Percentiles rank a stretch among this genome's conserved stretches.
phyloP scores from a whole-genome alignment of 2,113 vertebrate species.

The Platichthys stellatus region DNA sequence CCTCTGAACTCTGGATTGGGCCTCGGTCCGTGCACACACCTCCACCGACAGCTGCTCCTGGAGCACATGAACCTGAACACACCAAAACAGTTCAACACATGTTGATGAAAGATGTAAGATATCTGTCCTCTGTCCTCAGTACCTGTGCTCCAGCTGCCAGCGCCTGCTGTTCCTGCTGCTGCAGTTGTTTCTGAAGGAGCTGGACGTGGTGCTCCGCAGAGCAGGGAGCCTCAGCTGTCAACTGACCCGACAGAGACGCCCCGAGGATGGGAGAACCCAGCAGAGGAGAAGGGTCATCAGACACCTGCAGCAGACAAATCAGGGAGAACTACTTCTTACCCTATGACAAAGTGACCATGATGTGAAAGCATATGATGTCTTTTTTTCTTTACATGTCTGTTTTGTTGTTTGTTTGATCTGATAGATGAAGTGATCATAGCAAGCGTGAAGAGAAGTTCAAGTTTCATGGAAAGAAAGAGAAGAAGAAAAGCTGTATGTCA shows the following conservation, averaged over 20 bases:
- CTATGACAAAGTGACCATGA: not conserved
- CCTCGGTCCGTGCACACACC: constrained; percentile 88
- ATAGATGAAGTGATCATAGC: too few relatives aligned
- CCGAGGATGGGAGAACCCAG: constrained; percentile 82
- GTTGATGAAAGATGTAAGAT: not conserved
- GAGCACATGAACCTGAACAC: constrained; percentile 88
- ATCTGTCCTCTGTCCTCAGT: not conserved
- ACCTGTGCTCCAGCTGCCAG: constrained; percentile 94
- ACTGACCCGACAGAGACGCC: constrained; percentile 74
- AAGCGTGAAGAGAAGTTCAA: too few relatives aligned
- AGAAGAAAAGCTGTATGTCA: not conserved
- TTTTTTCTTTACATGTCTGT: not conserved
- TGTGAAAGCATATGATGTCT: not conserved
- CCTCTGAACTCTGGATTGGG: constrained; percentile 92
- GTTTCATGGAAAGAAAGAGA: too few relatives aligned
- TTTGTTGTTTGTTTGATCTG: too few relatives aligned
- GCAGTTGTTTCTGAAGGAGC: constrained; percentile 93
- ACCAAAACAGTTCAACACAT: not conserved
- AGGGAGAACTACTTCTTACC: not conserved
- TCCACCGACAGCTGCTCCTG: constrained; percentile 95
- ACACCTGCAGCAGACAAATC: constrained; percentile 70
- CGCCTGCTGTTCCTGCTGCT: constrained; percentile 93
- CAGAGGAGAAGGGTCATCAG: constrained; percentile 77
- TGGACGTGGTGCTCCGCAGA: constrained; percentile 91
- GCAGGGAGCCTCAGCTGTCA: constrained; percentile 78